Base-by-base conservation (phyloP, 2,888 invertebrate genomes). In the Drosophila kanekoi region DNA sequence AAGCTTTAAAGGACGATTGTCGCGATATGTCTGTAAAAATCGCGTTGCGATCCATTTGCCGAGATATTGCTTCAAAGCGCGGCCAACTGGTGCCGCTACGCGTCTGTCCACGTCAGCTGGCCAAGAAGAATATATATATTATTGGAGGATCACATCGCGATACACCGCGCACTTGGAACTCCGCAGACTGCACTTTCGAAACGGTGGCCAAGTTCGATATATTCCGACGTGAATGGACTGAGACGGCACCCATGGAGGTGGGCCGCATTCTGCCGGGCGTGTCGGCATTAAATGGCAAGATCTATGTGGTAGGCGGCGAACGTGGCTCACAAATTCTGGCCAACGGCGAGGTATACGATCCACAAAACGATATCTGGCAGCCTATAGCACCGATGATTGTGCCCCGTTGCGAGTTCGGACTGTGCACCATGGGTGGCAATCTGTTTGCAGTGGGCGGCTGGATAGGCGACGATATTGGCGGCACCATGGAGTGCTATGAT, bases 281-380 rank as follows among this genome's bases (percentile, higher is more conserved):
- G 5, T 96, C 97, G 1, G 94, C 96, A 9, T 90, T 98, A 40
- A 96, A 96, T 87, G 97, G 97, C 0, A 95, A 96, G 77, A 96
- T 98, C 63, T 98, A 96, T 92, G 98, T 97, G 0, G 96, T 98
- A 3, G 98, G 98, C 16, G 98, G 98, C 6, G 98, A 98, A 92
- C 95, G 97, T 77, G 98, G 97, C 72, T 96, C 97, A 45, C 96
- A 97, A 90, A 98, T 98, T 86, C 93, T 97, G 45, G 96, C 96
- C 13, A 96, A 97, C 89, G 97, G 98, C 44, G 98, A 98, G 91
- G 95, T 96, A 74, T 96, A 96, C 89, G 95, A 96, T 93, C 95
- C 96, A 35, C 95, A 95, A 82, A 93, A 92, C 53, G 93, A 94
- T 87, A 93, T 93, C 79, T 94, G 94, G 94, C 93, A 93, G 58